Conservation (phyloP, 2,888 invertebrate species). For the Pristionchus arcanus region DNA sequence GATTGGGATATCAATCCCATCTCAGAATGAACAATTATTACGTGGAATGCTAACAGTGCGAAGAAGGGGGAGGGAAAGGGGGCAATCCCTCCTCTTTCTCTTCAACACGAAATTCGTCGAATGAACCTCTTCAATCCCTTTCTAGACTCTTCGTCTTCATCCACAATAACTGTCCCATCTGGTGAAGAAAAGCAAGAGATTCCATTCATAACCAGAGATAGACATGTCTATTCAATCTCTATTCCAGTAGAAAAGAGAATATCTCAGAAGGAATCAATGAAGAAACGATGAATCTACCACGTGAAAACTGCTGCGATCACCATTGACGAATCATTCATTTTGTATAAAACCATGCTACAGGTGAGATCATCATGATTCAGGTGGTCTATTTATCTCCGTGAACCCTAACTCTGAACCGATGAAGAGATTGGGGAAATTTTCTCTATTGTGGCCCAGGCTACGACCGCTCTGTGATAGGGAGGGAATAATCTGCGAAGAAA, state of each 20-base stretch:
- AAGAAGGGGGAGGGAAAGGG: neutral
- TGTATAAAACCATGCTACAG: no score
- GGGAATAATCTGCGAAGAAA: no score
- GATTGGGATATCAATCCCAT: slow-evolving; percentile 23
- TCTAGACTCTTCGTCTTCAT: slow-evolving; percentile 6
- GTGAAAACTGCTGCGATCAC: neutral
- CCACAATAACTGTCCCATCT: slow-evolving; percentile 45
- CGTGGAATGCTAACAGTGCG: neutral
- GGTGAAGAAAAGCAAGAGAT: neutral
- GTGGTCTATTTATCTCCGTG: no score
- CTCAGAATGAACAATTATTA: slow-evolving; percentile 3
- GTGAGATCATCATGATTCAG: no score
- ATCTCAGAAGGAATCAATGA: slow-evolving; percentile 15
- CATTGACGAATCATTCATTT: neutral
- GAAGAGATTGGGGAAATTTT: no score
- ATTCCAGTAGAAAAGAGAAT: neutral
- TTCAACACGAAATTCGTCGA: neutral
- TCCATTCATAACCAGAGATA: neutral
- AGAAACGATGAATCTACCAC: neutral
- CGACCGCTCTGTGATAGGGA: no score
- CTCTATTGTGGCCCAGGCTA: no score
- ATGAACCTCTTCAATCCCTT: slow-evolving; percentile 15
- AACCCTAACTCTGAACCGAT: no score
- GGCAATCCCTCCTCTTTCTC: neutral
- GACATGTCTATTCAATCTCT: neutral